These are phyloP conservation scores for Rana temporaria DNA, from an alignment of 2,113 vertebrate genomes.

Conservation along the genomic window DNA sequence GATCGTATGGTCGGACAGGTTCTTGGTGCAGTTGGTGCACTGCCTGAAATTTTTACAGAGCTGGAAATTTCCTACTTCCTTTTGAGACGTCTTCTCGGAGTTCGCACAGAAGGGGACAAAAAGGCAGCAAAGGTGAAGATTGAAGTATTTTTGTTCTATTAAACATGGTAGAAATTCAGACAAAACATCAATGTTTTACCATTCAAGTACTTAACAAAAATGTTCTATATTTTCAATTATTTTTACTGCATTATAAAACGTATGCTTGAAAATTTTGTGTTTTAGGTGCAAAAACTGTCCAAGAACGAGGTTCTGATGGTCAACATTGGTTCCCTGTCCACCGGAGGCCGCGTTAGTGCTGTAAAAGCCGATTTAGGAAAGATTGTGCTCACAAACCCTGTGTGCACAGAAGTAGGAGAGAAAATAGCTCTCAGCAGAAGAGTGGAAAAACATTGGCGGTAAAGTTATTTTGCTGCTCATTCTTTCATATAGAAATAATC, in stretches of 20 bases:
- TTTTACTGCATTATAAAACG: too few species aligned
- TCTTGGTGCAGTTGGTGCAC: constrained; percentile 91
- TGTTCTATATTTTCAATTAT: too few species aligned
- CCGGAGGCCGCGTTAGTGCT: constrained; percentile 94
- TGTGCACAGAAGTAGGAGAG: constrained; percentile 98
- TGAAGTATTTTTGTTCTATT: too few species aligned
- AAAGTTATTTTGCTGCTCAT: constrained; percentile 62
- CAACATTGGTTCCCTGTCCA: constrained; percentile 96
- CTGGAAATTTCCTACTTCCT: constrained; percentile 97
- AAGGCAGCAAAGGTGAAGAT: constrained; percentile 92
- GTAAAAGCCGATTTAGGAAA: constrained; percentile 98
- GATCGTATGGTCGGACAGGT: constrained; percentile 98
- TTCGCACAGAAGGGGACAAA: constrained; percentile 97
- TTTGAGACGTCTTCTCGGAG: constrained; percentile 89
- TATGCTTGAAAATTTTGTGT: neutral
- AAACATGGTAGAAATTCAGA: too few species aligned
- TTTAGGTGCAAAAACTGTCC: constrained; percentile 95
- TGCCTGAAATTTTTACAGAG: constrained; percentile 98
- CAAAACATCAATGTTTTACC: too few species aligned
- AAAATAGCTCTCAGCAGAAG: constrained; percentile 97
- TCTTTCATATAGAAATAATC: too few species aligned
- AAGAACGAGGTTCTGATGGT: constrained; percentile 99
- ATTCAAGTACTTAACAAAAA: too few species aligned
- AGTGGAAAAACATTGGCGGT: constrained; percentile 99
- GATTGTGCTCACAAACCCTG: constrained; percentile 96